Conservation (phyloP, 2,113 vertebrate species). For the Ceyx margarethae region DNA sequence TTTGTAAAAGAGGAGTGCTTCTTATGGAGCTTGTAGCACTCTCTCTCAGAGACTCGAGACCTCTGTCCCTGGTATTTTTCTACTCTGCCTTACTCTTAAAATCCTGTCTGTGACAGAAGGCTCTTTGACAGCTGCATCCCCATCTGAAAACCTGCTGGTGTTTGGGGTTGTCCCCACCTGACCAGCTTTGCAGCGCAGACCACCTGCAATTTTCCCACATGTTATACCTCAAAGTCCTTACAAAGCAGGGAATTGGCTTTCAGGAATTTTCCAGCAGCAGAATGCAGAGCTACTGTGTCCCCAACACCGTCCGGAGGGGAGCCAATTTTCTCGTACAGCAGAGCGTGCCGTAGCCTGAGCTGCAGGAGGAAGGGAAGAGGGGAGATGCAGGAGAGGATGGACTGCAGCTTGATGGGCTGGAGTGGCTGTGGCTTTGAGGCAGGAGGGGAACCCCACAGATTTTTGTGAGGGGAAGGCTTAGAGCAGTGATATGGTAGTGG, state of each 20-base stretch:
- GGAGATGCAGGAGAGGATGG: neutral
- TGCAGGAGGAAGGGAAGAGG: neutral
- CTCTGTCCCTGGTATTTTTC: neutral
- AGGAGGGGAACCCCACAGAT: neutral
- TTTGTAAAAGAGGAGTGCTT: neutral
- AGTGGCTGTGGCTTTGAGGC: neutral
- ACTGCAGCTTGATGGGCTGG: neutral
- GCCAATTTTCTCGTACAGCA: conserved; percentile 32
- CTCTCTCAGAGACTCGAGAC: neutral
- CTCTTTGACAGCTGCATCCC: conserved; percentile 39
- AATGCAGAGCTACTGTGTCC: neutral
- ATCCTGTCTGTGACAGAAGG: neutral
- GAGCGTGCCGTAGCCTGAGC: neutral
- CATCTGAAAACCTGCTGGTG: conserved; percentile 47
- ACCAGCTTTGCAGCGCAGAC: conserved; percentile 38
- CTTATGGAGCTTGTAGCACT: neutral
- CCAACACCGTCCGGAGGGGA: neutral
- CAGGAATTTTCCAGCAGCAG: conserved; percentile 47
- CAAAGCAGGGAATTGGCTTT: neutral
- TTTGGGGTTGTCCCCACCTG: conserved; percentile 44
- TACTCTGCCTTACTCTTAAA: neutral
- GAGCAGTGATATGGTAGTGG: neutral
- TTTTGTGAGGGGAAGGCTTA: neutral
- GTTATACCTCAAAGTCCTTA: conserved; percentile 5
- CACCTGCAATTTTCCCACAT: conserved; percentile 50